These are phyloP conservation scores for Rhingia rostrata DNA, from an alignment of 2,888 invertebrate genomes.

Conservation along the genomic window DNA sequence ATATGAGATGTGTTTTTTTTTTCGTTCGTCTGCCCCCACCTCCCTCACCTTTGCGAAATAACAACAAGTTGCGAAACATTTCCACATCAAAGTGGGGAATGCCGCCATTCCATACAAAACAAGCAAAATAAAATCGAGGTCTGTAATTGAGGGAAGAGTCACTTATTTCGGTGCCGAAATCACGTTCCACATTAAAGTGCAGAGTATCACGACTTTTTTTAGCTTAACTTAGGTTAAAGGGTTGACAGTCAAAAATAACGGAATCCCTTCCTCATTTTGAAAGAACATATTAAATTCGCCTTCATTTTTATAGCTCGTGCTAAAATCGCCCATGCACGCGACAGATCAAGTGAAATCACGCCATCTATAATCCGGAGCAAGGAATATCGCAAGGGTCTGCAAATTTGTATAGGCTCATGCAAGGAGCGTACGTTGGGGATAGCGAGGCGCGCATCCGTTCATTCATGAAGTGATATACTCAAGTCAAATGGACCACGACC, in stretches of 20 bases:
- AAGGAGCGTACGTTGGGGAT: conserved; percentile 30
- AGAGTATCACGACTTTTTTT: background rate
- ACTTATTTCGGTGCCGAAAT: conserved; percentile 41
- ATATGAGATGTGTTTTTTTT: conserved; percentile 57
- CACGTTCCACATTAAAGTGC: conserved; percentile 38
- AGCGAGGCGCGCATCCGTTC: conserved; percentile 40
- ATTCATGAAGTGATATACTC: conserved; percentile 64
- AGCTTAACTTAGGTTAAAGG: conserved; percentile 33
- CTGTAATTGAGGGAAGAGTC: conserved; percentile 17
- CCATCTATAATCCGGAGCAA: conserved; percentile 60
- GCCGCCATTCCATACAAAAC: conserved; percentile 27
- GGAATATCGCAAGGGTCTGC: conserved; percentile 21
- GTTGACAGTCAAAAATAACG: background rate
- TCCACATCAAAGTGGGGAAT: conserved; percentile 53
- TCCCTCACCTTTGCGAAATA: background rate
- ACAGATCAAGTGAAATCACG: conserved; percentile 64
- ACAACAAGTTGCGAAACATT: conserved; percentile 60
- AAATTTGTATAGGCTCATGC: conserved; percentile 18
- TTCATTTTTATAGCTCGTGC: conserved; percentile 49
- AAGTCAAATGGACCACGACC: conserved; percentile 45
- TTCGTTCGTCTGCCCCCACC: background rate
- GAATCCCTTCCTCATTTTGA: background rate
- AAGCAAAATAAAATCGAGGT: conserved; percentile 7
- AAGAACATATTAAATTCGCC: background rate
- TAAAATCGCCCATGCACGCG: conserved; percentile 62